Base-by-base conservation (phyloP, 2,113 vertebrate genomes). In the Eublepharis macularius region DNA sequence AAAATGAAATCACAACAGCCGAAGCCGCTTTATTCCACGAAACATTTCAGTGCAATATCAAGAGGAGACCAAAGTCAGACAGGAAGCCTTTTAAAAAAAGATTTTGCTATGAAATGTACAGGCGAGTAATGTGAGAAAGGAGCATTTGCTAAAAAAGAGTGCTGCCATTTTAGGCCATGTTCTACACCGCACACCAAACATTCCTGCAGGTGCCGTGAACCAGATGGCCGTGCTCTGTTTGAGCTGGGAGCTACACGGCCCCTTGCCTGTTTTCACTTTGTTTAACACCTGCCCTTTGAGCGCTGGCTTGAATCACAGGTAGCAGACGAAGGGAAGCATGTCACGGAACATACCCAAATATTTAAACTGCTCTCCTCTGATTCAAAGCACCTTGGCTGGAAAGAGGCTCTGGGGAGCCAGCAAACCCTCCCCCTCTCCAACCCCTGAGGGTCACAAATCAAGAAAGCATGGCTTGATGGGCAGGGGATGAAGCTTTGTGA, bases 201-300 rank as follows among this genome's bases (percentile, higher is more conserved):
- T 47, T 14, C 73, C 43, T 47, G 43, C 73, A 51, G 2, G 21
- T 0, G 0, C 91, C 77, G 88, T 83, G 86, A 87, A 89, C 84
- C 91, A 92, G 93, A 86, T 93, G 57, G 80, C 26, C 26, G 26
- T 10, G 2, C 54, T 13, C 9, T 36, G 10, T 14, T 34, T 63
- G 12, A 26, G 86, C 72, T 0, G 47, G 85, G 86, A 91, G 90
- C 80, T 2, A 0, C 1, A 65, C 80, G 76, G 86, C 84, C 86
- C 0, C 0, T 2, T 83, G 83, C 87, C 91, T 93, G 93, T 91
- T 94, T 92, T 88, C 92, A 95, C 91, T 94, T 94, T 92, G 91
- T 91, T 88, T 87, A 91, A 90, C 92, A 93, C 91, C 89, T 93
- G 92, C 91, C 91, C 91, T 92, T 88, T 92, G 93, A 66, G 88